Evolutionary conservation across 2,888 invertebrate species (phyloP).

Genomic region (Halictus ligatus): DNA sequence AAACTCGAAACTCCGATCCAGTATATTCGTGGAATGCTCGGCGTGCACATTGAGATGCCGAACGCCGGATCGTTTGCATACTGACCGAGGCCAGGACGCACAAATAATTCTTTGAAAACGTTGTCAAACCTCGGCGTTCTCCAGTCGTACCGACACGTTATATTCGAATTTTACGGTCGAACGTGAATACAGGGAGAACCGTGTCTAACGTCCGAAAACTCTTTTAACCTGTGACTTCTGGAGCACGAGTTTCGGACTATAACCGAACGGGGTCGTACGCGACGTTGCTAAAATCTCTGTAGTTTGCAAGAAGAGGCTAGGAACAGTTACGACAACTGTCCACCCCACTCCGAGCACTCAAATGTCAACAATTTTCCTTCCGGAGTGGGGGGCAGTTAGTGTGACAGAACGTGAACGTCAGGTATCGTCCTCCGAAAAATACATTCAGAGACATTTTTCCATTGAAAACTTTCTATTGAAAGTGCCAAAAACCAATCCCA

Average conservation of each 20-base stretch:
- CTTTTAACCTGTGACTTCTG: not conserved
- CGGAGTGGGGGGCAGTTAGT: not conserved
- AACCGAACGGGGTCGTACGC: not conserved
- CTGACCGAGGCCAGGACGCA: not conserved
- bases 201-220: not conserved
- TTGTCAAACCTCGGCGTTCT: not conserved
- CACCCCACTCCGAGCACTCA: not conserved
- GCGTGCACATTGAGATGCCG: slow-evolving; percentile 20
- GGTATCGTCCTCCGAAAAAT: too few relatives aligned
- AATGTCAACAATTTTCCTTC: not conserved
- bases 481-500: too few relatives aligned
- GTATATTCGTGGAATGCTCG: slow-evolving; percentile 47
- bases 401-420: too few relatives aligned
- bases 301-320: not conserved
- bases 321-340: not conserved
- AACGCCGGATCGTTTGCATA: not conserved
- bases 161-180: not conserved
- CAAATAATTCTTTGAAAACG: not conserved
- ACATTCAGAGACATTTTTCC: too few relatives aligned
- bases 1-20: slow-evolving; percentile 63
- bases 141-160: not conserved
- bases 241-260: not conserved
- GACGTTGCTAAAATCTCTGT: not conserved
- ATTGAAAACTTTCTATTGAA: too few relatives aligned
- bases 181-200: not conserved